phyloP scores from a whole-genome alignment of 2,888 invertebrate species.

The Latrodectus elegans region DNA sequence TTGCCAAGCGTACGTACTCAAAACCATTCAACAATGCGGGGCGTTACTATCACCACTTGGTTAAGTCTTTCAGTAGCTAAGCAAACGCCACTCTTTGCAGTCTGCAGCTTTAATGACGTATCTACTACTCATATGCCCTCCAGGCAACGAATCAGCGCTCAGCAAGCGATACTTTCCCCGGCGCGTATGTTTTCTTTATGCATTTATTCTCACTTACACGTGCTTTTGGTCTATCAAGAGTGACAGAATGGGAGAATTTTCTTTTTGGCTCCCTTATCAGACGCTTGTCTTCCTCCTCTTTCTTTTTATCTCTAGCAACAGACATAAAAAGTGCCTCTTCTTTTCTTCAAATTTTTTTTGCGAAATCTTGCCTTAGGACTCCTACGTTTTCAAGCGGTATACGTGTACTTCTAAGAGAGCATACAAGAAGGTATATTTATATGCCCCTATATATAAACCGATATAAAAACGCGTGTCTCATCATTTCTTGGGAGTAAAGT shows the following conservation, averaged over 20 bases:
- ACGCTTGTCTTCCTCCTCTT: slow-evolving; percentile 34
- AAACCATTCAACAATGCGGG: slow-evolving; percentile 36
- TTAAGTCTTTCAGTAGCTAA: slow-evolving; percentile 39
- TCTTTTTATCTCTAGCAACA: slow-evolving; percentile 47
- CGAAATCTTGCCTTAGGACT: slow-evolving; percentile 46
- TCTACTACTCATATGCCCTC: slow-evolving; percentile 39
- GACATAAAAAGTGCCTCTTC: slow-evolving; percentile 39
- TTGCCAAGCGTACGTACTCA: slow-evolving; percentile 1
- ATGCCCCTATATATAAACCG: slow-evolving; percentile 8
- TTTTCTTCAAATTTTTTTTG: slow-evolving; percentile 17
- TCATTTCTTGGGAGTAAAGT: not conserved
- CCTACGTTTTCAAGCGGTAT: slow-evolving; percentile 47
- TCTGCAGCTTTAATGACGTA: slow-evolving; percentile 48
- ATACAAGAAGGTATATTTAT: slow-evolving; percentile 15
- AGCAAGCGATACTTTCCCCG: slow-evolving; percentile 38
- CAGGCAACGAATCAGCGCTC: slow-evolving; percentile 47
- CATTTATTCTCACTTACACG: slow-evolving; percentile 49
- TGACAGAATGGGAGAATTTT: slow-evolving; percentile 52
- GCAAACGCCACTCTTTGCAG: slow-evolving; percentile 39
- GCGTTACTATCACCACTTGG: slow-evolving; percentile 56
- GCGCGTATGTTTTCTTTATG: slow-evolving; percentile 46
- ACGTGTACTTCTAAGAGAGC: not conserved
- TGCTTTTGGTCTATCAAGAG: slow-evolving; percentile 43
- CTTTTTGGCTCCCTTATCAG: slow-evolving; percentile 48
- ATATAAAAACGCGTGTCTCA: not conserved